Percentiles rank a stretch among this genome's conserved stretches.
Evolutionary conservation across 30 jellyfish, hydroid and myxozoan species (phyloP).

Genomic region (Aurelia aurita): DNA sequence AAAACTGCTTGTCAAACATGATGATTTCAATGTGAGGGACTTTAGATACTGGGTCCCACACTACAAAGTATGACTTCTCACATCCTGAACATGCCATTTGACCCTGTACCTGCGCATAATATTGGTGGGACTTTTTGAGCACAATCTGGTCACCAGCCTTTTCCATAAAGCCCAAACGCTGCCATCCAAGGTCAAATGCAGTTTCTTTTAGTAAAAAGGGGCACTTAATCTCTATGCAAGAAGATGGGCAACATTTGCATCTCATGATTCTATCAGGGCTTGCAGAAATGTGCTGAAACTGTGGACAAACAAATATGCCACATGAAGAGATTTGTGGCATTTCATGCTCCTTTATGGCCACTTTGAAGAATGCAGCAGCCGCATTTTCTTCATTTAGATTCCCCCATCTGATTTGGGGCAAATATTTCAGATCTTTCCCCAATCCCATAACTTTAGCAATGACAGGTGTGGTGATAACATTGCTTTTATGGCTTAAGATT

Average conservation of each 20-base stretch:
- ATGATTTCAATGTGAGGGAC: too few species aligned
- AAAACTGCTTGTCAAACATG: too few species aligned
- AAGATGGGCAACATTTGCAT: slow-evolving; percentile 1
- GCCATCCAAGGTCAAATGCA: neutral
- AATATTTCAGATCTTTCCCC: neutral
- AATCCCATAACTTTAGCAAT: neutral
- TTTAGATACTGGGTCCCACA: too few species aligned
- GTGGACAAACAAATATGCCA: slow-evolving; percentile 13
- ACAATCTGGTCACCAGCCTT: too few species aligned
- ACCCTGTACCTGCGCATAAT: too few species aligned
- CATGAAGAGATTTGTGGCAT: neutral
- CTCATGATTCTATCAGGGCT: slow-evolving; percentile 5
- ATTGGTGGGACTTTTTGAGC: too few species aligned
- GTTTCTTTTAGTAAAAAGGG: neutral
- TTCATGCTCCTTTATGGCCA: neutral
- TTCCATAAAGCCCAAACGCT: neutral
- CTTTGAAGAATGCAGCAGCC: neutral
- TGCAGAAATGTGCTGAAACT: neutral
- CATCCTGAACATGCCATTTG: too few species aligned
- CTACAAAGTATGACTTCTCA: too few species aligned
- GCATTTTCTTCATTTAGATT: slow-evolving; percentile 5
- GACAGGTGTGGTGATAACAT: neutral
- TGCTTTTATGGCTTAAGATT: too few species aligned
- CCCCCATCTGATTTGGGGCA: neutral
- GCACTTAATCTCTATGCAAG: slow-evolving; percentile 4